Conservation (phyloP, 2,888 invertebrate species). For the Eulithis prunata region DNA sequence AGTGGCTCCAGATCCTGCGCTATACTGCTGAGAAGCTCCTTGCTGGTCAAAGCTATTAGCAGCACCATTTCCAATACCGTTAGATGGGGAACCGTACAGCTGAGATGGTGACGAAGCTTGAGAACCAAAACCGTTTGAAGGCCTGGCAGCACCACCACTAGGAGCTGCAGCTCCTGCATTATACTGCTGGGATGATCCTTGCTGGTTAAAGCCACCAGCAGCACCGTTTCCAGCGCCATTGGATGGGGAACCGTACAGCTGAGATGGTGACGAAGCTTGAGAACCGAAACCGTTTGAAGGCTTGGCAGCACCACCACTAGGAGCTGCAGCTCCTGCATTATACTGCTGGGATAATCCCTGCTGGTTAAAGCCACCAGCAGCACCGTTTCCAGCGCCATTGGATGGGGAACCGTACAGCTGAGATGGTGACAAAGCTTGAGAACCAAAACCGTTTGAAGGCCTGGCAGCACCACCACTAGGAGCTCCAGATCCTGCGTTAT, state of each 20-base stretch:
- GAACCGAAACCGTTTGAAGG: constrained; percentile 27
- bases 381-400: background rate
- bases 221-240: background rate
- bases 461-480: constrained; percentile 11
- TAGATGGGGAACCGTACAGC: constrained; percentile 26
- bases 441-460: constrained; percentile 27
- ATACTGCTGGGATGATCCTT: constrained; percentile 27
- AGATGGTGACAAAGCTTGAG: constrained; percentile 40
- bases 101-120: constrained; percentile 41
- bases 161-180: constrained; percentile 8
- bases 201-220: constrained; percentile 3
- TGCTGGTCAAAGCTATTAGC: constrained; percentile 4
- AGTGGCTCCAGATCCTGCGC: constrained; percentile 6
- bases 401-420: constrained; percentile 31
- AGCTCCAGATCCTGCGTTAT: constrained; percentile 12
- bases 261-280: constrained; percentile 40
- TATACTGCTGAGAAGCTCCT: constrained; percentile 26
- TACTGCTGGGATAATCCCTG: constrained; percentile 28
- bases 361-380: background rate
- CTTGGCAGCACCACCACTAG: constrained; percentile 10
- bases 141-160: constrained; percentile 13
- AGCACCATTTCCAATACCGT: background rate
- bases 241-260: constrained; percentile 38
- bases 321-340: constrained; percentile 14
- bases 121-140: constrained; percentile 28